Conservation (phyloP, 2,113 vertebrate genomes). For the Chaenogobius annularis region DNA sequence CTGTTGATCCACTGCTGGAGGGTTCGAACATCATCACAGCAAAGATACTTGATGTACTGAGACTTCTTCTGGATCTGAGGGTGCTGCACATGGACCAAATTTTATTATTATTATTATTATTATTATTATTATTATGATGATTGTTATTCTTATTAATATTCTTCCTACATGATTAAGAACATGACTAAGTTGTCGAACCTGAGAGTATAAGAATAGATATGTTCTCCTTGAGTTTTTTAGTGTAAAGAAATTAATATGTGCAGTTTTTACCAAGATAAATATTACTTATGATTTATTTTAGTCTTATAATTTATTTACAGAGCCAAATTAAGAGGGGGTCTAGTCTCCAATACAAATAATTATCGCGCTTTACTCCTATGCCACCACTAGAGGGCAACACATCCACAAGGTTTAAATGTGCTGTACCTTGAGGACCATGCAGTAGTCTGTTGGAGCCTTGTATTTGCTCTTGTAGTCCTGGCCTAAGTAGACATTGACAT, state of each 20-base stretch:
- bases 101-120: too few relatives aligned
- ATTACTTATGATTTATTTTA: too few relatives aligned
- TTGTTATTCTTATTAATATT: too few relatives aligned
- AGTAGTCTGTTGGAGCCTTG: conserved; percentile 96
- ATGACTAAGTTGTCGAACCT: too few relatives aligned
- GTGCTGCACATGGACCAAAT: conserved; percentile 75
- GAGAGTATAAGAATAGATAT: too few relatives aligned
- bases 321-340: neutral
- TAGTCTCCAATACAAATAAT: neutral
- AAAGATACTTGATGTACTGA: conserved; percentile 98
- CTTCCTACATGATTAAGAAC: neutral
- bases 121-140: too few relatives aligned
- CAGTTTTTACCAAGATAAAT: too few relatives aligned
- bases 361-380: neutral
- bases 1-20: conserved; percentile 97
- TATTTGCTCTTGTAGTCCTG: conserved; percentile 97
- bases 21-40: conserved; percentile 93
- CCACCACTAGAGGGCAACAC: conserved; percentile 28
- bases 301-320: neutral
- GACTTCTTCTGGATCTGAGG: conserved; percentile 99
- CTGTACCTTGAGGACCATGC: conserved; percentile 92
- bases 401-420: neutral
- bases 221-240: too few relatives aligned
- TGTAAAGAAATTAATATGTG: too few relatives aligned
- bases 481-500: conserved; percentile 94